Evolutionary conservation across 64 coral and sea anemone species (phyloP).

Genomic region (Anthopleura sola): DNA sequence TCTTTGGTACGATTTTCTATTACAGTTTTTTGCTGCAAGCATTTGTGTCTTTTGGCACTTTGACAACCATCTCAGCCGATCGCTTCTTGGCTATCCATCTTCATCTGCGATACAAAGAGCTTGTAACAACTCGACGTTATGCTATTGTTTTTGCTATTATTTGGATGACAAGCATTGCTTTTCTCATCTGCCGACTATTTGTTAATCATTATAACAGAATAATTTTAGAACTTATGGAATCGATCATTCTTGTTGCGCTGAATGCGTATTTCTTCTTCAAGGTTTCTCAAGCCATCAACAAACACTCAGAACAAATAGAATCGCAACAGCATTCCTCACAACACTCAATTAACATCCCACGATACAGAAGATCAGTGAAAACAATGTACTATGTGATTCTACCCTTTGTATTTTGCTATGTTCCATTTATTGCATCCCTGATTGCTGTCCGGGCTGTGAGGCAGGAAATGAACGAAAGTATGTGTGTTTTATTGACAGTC

Average conservation of each 20-base stretch:
- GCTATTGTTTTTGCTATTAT: background rate
- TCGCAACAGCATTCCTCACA: background rate
- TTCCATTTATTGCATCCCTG: background rate
- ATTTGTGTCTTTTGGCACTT: background rate
- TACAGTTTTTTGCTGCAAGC: background rate
- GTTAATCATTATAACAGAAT: background rate
- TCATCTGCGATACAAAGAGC: background rate
- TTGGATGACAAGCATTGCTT: background rate
- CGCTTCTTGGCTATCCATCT: background rate
- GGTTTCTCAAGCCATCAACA: background rate
- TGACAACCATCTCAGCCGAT: background rate
- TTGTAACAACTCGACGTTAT: background rate
- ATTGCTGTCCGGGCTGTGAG: background rate
- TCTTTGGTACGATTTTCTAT: background rate
- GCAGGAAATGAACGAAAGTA: background rate
- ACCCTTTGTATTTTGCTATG: background rate
- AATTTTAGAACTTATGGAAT: background rate
- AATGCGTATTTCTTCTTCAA: background rate
- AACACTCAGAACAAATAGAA: background rate
- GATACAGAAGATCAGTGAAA: background rate
- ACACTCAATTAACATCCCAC: background rate
- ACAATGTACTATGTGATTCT: background rate
- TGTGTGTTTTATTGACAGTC: background rate
- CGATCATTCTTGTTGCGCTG: background rate
- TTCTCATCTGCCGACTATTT: background rate